A percentile compares a stretch with the other conserved stretches of the same genome.
These are phyloP conservation scores for Colistium nudipinnis DNA, from an alignment of 2,113 vertebrate genomes.

Conservation along the genomic window DNA sequence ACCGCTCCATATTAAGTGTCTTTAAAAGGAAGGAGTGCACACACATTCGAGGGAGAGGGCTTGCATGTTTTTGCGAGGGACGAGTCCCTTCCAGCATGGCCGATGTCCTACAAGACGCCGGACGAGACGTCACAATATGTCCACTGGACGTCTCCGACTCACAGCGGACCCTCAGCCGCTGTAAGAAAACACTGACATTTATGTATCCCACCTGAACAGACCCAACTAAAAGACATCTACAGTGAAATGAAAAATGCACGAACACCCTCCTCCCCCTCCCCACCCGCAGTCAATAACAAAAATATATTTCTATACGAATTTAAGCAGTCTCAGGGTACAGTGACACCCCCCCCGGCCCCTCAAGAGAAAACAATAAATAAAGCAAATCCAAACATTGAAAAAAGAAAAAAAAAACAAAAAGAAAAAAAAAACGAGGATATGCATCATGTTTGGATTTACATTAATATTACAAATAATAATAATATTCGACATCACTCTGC, in stretches of 20 bases:
- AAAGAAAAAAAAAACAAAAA: conserved; percentile 81
- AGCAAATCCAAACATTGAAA: conserved; percentile 72
- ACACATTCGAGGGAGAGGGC: conserved; percentile 77
- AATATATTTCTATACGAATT: conserved; percentile 95
- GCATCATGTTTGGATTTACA: conserved; percentile 76
- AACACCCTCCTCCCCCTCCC: conserved; percentile 18
- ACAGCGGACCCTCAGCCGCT: conserved; percentile 53
- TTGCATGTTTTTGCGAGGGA: conserved; percentile 64
- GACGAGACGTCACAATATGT: conserved; percentile 55
- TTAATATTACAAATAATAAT: conserved; percentile 72
- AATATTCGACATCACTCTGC: conserved; percentile 76
- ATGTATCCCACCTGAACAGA: conserved; percentile 53
- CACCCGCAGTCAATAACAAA: conserved; percentile 86
- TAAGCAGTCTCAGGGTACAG: conserved; percentile 86
- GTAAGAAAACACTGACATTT: conserved; percentile 74
- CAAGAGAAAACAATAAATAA: conserved; percentile 84
- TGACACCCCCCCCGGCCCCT: conserved; percentile 54
- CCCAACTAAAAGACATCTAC: conserved; percentile 59
- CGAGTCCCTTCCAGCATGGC: conserved; percentile 58
- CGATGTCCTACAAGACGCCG: conserved; percentile 54
- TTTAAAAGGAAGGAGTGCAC: conserved; percentile 74
- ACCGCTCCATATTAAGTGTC: conserved; percentile 69
- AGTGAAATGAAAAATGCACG: conserved; percentile 70
- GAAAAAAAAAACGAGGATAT: conserved; percentile 84
- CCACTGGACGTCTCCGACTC: conserved; percentile 44